Conservation (phyloP, 1,140 invertebrate genomes). For the Philotrypesis tridentata region DNA sequence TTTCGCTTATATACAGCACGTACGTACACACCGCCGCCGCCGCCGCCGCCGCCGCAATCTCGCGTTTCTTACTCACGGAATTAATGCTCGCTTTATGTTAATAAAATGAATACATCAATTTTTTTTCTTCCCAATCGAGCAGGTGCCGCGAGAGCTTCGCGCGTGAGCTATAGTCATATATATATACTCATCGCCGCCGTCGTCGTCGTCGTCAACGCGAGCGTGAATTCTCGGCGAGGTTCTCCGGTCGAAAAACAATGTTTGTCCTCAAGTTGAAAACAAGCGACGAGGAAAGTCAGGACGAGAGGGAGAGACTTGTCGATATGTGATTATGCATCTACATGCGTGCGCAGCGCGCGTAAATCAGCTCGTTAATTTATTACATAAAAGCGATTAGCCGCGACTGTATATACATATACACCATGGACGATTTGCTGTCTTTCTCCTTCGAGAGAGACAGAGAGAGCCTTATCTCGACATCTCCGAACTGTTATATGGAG, state of each 20-base stretch:
- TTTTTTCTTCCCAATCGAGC: background rate
- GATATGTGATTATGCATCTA: no score
- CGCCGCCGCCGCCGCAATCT: no score
- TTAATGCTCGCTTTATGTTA: slow-evolving; percentile 31
- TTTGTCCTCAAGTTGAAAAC: background rate
- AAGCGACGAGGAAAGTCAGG: no score
- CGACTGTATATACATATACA: background rate
- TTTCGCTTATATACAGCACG: slow-evolving; percentile 1
- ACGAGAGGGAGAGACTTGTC: background rate
- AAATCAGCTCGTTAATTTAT: background rate
- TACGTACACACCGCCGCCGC: background rate
- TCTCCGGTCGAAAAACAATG: background rate
- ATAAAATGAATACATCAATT: slow-evolving; percentile 37
- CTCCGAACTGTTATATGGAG: no score
- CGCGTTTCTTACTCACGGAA: slow-evolving; percentile 24
- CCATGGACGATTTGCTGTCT: background rate
- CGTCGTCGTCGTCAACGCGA: no score
- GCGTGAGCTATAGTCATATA: no score
- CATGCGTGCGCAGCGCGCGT: background rate
- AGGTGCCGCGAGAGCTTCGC: no score
- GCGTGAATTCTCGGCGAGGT: background rate
- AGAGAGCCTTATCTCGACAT: no score
- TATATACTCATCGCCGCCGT: no score
- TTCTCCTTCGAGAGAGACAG: no score
- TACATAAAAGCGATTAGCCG: background rate